phyloP scores from a whole-genome alignment of 2,113 vertebrate genomes.

The Gymnarchus niloticus region DNA sequence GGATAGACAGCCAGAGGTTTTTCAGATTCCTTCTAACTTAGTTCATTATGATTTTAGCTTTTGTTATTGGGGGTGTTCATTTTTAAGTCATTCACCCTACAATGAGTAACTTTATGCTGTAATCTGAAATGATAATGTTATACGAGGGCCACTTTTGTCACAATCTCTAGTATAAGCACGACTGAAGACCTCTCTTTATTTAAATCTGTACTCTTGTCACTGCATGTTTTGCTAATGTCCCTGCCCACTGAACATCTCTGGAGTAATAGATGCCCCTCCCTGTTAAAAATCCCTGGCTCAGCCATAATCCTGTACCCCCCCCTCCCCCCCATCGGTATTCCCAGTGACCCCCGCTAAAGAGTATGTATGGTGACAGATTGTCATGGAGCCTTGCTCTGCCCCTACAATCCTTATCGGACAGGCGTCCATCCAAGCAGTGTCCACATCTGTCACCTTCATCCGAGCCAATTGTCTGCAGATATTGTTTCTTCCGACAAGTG shows the following conservation, averaged over 20 bases:
- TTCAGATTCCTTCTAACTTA: no score
- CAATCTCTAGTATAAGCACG: no score
- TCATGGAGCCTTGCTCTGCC: background rate
- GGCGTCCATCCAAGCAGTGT: background rate
- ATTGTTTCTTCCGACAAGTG: constrained; percentile 48
- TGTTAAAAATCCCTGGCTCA: background rate
- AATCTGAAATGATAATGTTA: no score
- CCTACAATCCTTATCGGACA: background rate
- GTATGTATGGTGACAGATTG: constrained; percentile 15
- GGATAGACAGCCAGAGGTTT: no score
- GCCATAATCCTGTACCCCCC: background rate
- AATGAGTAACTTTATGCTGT: no score
- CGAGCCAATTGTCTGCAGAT: constrained; percentile 30
- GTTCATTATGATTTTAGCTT: background rate
- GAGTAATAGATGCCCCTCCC: constrained; percentile 8
- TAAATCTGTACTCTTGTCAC: no score
- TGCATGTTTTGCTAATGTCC: background rate
- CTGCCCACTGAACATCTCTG: background rate
- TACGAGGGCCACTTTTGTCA: background rate
- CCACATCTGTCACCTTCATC: background rate
- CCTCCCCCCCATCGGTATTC: background rate
- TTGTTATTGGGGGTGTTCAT: background rate
- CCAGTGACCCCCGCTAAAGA: background rate
- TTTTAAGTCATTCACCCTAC: background rate
- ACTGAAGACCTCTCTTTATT: no score